Evolutionary conservation across 1,140 invertebrate species (phyloP).

Genomic region (Ylistrum balloti): DNA sequence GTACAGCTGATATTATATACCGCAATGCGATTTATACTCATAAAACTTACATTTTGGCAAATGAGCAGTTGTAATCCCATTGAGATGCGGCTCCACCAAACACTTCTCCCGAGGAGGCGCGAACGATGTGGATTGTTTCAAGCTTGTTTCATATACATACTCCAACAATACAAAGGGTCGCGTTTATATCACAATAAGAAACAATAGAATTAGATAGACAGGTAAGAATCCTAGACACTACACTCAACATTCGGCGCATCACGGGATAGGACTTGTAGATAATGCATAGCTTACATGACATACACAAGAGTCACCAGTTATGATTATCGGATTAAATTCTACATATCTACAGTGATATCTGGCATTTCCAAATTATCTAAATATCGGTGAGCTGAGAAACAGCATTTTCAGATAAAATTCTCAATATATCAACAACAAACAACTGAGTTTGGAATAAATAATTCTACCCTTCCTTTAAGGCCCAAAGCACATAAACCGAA

Average conservation of each 20-base stretch:
- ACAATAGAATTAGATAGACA: not conserved
- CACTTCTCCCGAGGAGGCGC: not conserved
- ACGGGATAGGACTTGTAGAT: too few relatives aligned
- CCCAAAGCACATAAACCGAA: too few relatives aligned
- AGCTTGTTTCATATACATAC: not conserved
- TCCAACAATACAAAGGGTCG: not conserved
- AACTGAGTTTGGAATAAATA: too few relatives aligned
- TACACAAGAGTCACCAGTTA: too few relatives aligned
- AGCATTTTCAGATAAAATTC: too few relatives aligned
- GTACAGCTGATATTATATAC: conserved; percentile 32
- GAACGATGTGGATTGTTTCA: not conserved
- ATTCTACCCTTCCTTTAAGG: too few relatives aligned
- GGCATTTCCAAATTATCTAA: too few relatives aligned
- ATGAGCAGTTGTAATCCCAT: conserved; percentile 31
- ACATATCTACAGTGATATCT: too few relatives aligned
- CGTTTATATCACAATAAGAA: not conserved
- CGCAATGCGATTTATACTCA: not conserved
- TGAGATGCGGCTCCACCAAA: conserved; percentile 19
- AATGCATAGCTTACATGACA: not conserved
- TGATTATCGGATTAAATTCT: too few relatives aligned
- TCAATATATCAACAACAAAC: too few relatives aligned
- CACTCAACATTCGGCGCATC: conserved; percentile 13
- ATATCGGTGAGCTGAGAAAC: too few relatives aligned
- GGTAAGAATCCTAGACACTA: not conserved
- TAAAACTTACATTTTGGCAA: conserved; percentile 40